These are phyloP conservation scores for Onychomys leucogaster DNA, from an alignment of 2,797 vertebrate species.

Conservation along the genomic window DNA sequence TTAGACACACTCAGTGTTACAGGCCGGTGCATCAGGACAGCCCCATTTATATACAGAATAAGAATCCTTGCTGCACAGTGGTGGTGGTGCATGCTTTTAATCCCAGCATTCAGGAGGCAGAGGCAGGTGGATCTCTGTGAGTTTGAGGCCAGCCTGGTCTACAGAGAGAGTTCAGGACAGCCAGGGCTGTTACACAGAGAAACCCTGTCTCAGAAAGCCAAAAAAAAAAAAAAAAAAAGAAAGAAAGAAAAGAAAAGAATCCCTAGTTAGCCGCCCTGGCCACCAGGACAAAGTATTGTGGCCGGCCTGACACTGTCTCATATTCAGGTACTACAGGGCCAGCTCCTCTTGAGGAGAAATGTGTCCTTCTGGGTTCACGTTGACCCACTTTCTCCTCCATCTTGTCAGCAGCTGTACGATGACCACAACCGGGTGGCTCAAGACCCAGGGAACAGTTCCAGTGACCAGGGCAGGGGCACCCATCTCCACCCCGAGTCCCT, in stretches of 20 bases:
- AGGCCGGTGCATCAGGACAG: not conserved
- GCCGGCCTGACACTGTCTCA: not conserved
- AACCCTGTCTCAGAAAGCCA: not conserved
- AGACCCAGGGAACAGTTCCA: not conserved
- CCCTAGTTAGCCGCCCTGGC: not conserved
- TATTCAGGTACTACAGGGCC: not conserved
- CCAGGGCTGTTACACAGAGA: not conserved
- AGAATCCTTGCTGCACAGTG: not conserved
- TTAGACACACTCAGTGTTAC: not conserved
- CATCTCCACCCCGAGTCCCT: not conserved
- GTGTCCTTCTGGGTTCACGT: not conserved
- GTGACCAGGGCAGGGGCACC: not conserved
- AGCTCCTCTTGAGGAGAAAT: not conserved
- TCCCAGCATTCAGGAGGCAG: not conserved
- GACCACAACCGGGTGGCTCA: not conserved
- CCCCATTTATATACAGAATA: not conserved
- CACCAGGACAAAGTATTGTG: too few species aligned
- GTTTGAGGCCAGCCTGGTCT: not conserved
- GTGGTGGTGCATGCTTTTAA: not conserved
- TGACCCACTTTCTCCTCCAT: not conserved
- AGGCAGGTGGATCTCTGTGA: too few species aligned
- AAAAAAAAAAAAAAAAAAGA: too few species aligned
- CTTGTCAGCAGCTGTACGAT: not conserved
- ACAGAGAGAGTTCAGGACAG: not conserved
- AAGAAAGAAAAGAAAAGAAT: not conserved